Evolutionary conservation across 2,888 invertebrate species (phyloP).

Genomic region (Synergus japonicus): DNA sequence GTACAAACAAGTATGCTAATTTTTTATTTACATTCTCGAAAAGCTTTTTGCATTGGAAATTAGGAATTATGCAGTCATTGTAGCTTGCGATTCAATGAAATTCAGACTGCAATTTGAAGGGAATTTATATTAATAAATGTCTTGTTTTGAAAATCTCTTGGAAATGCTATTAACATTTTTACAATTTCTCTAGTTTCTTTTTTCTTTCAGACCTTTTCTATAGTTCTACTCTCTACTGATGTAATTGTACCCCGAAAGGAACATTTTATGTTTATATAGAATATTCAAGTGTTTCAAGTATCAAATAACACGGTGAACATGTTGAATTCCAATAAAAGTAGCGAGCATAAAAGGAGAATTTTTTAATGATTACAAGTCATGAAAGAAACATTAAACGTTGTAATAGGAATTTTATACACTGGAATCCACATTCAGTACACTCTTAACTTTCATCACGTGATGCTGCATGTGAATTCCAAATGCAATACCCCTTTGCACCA

Average conservation of each 20-base stretch:
- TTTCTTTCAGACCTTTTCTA: too few species aligned
- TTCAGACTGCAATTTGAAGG: conserved; percentile 1
- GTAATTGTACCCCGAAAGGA: too few species aligned
- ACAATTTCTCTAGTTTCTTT: not conserved
- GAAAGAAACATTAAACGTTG: conserved; percentile 2
- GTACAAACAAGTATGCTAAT: conserved; percentile 27
- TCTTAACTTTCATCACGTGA: conserved; percentile 5
- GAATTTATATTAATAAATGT: not conserved
- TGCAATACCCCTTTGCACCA: conserved; percentile 9
- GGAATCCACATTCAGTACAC: not conserved
- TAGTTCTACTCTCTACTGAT: not conserved
- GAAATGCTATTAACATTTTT: not conserved
- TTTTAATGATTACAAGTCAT: not conserved
- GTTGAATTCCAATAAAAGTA: not conserved
- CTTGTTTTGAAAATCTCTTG: not conserved
- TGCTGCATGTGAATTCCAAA: conserved; percentile 33
- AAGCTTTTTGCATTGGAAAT: conserved; percentile 30
- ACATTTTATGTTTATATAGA: too few species aligned
- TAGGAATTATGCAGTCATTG: conserved; percentile 34
- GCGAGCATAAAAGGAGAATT: conserved; percentile 13
- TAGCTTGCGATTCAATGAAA: not conserved
- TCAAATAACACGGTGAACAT: not conserved
- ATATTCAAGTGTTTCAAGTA: not conserved
- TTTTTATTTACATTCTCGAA: conserved; percentile 29
- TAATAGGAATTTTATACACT: conserved; percentile 17